These are phyloP conservation scores for Corythornis leucogaster DNA, from an alignment of 2,797 vertebrate species.

Conservation along the genomic window DNA sequence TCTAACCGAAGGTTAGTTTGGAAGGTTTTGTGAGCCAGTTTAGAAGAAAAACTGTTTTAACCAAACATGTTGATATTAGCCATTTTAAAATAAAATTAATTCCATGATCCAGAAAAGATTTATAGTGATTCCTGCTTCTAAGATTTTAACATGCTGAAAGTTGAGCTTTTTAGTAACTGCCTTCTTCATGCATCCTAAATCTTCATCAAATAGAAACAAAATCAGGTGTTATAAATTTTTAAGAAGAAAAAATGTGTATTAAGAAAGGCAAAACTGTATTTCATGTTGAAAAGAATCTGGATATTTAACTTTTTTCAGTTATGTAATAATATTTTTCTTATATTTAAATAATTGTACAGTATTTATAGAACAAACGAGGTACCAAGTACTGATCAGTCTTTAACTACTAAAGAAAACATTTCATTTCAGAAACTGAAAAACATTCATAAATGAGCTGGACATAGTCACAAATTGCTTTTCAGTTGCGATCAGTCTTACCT, in stretches of 20 bases:
- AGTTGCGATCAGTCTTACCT: conserved; percentile 53
- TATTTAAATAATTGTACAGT: neutral
- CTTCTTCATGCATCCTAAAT: neutral
- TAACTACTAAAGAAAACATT: conserved; percentile 18
- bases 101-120: neutral
- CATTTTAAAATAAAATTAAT: neutral
- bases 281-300: neutral
- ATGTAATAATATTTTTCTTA: neutral
- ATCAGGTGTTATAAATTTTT: neutral
- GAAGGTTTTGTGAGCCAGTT: neutral
- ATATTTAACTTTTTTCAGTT: neutral
- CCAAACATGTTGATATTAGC: neutral
- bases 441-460: conserved; percentile 43
- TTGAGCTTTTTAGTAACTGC: neutral
- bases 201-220: neutral
- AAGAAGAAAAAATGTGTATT: neutral
- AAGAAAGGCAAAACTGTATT: neutral
- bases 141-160: neutral
- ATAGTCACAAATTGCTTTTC: conserved; percentile 72
- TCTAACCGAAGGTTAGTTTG: neutral
- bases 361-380: neutral
- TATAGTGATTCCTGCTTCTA: neutral
- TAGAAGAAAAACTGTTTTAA: neutral
- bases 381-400: neutral
- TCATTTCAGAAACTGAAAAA: conserved; percentile 28